These are phyloP conservation scores for Pelobates cultripes DNA, from an alignment of 2,797 vertebrate genomes.

Conservation along the genomic window DNA sequence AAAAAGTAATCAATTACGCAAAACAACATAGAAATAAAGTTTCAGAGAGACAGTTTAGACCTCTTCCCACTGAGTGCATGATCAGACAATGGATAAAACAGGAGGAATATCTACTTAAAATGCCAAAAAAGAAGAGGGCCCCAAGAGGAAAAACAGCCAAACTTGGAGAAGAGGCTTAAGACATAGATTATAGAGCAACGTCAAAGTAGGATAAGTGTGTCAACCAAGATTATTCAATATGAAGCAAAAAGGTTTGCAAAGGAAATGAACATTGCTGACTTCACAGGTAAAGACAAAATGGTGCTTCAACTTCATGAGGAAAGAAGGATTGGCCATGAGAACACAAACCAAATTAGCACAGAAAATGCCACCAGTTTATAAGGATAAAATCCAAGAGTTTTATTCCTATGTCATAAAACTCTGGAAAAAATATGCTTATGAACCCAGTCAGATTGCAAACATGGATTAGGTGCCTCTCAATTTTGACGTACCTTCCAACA, in stretches of 20 bases:
- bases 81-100: conserved; percentile 4
- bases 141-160: background rate
- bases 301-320: conserved; percentile 12
- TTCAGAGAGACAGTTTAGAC: background rate
- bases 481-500: conserved; percentile 4
- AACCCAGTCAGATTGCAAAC: conserved; percentile 1
- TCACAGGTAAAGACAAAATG: background rate
- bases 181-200: conserved; percentile 5
- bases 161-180: conserved; percentile 13
- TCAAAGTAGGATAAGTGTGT: background rate
- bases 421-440: background rate
- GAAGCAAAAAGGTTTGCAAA: background rate
- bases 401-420: background rate
- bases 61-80: background rate
- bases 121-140: conserved; percentile 1
- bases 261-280: conserved; percentile 1
- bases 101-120: conserved; percentile 4
- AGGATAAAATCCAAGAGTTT: background rate
- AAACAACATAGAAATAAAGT: no score
- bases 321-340: background rate
- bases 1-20: no score
- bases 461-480: conserved; percentile 6
- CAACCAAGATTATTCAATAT: no score
- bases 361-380: background rate
- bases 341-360: background rate